Percentiles rank a stretch among this genome's conserved stretches.
Conservation (phyloP, 2,888 invertebrate species). For the Heliconius cydno region DNA sequence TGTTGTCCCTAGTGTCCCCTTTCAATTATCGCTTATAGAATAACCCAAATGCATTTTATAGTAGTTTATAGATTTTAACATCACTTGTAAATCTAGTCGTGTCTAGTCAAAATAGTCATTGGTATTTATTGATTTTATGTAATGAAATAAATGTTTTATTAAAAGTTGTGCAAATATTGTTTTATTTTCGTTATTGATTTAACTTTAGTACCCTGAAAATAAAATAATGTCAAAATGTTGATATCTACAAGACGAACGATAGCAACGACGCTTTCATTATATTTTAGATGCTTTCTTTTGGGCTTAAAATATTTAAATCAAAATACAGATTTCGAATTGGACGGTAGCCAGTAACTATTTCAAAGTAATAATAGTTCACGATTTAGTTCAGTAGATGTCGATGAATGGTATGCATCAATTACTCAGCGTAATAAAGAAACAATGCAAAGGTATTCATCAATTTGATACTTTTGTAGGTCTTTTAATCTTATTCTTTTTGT, state of each 20-base stretch:
- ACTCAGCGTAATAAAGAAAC: conserved; percentile 11
- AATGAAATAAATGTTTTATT: conserved; percentile 70
- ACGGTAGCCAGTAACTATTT: conserved; percentile 26
- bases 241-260: conserved; percentile 77
- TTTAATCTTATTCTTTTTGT: conserved; percentile 21
- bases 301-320: conserved; percentile 58
- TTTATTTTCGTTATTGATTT: conserved; percentile 67
- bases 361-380: conserved; percentile 36
- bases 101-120: conserved; percentile 67
- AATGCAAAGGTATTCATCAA: conserved; percentile 31
- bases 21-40: conserved; percentile 41
- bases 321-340: conserved; percentile 37
- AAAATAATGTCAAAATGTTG: conserved; percentile 31
- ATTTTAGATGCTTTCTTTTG: conserved; percentile 70
- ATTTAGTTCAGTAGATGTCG: conserved; percentile 31
- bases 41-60: conserved; percentile 53
- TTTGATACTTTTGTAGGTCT: conserved; percentile 30
- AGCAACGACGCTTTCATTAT: conserved; percentile 64
- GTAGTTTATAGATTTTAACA: conserved; percentile 56
- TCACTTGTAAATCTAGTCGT: conserved; percentile 73
- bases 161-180: conserved; percentile 63
- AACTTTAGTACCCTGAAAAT: conserved; percentile 20
- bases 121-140: conserved; percentile 55
- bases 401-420: conserved; percentile 24
- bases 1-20: conserved; percentile 59